These are phyloP conservation scores for Harpalus rufipes DNA, from an alignment of 2,888 invertebrate genomes.

Conservation along the genomic window DNA sequence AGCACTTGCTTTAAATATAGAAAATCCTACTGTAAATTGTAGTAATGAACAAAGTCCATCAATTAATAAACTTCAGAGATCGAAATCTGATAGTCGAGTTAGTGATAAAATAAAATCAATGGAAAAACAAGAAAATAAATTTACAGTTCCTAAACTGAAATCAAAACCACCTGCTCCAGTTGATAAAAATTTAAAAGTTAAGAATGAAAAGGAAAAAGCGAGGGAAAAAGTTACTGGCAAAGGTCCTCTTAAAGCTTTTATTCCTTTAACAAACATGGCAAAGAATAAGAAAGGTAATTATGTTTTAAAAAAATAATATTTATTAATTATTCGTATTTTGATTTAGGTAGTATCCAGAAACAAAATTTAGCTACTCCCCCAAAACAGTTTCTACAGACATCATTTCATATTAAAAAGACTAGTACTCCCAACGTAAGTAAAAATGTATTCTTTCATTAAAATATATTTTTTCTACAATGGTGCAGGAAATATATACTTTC, in stretches of 20 bases:
- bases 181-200: constrained; percentile 55
- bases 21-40: constrained; percentile 17
- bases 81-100: constrained; percentile 43
- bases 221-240: constrained; percentile 32
- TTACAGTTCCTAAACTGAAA: constrained; percentile 56
- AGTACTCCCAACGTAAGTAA: constrained; percentile 58
- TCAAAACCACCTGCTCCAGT: constrained; percentile 48
- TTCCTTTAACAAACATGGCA: constrained; percentile 59
- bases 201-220: constrained; percentile 28
- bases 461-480: too few relatives aligned
- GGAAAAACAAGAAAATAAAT: constrained; percentile 20
- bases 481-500: too few relatives aligned
- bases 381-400: not conserved
- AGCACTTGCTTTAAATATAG: constrained; percentile 50
- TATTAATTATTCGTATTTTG: not conserved
- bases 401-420: constrained; percentile 55
- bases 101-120: constrained; percentile 7
- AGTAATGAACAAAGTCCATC: not conserved
- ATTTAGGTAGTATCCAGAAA: constrained; percentile 36
- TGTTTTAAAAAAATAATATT: not conserved
- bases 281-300: constrained; percentile 44
- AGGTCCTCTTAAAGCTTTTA: constrained; percentile 56
- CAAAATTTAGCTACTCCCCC: constrained; percentile 19
- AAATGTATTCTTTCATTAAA: not conserved
- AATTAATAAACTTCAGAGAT: constrained; percentile 38